Conservation (phyloP, 2,888 invertebrate species). For the Aleiodes alternator region DNA sequence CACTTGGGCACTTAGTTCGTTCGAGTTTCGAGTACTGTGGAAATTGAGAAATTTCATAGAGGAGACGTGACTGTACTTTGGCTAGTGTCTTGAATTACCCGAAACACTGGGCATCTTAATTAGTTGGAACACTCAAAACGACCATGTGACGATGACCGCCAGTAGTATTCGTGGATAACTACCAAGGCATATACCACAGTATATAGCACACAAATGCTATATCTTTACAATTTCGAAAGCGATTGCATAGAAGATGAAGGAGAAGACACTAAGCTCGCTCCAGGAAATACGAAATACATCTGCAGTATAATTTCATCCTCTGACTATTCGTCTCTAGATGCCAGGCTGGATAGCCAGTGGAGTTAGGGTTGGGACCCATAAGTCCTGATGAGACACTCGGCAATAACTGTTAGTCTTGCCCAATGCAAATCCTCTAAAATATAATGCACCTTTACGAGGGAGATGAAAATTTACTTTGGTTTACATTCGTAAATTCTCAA, state of each 20-base stretch:
- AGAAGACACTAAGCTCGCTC: conserved; percentile 37
- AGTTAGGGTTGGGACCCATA: conserved; percentile 40
- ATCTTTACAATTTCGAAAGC: conserved; percentile 50
- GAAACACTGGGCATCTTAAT: conserved; percentile 51
- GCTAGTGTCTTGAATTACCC: conserved; percentile 33
- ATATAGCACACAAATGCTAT: conserved; percentile 52
- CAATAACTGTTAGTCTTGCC: conserved; percentile 50
- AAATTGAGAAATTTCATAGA: conserved; percentile 20
- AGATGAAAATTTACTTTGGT: conserved; percentile 47
- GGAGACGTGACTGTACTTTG: conserved; percentile 34
- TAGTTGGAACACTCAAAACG: conserved; percentile 53
- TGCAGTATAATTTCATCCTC: conserved; percentile 48
- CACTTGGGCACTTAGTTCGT: conserved; percentile 44
- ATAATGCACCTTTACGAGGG: conserved; percentile 41
- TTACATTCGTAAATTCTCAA: conserved; percentile 46
- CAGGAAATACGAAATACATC: conserved; percentile 48
- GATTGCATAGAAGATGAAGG: conserved; percentile 37
- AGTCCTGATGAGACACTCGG: conserved; percentile 50
- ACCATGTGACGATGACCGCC: conserved; percentile 56
- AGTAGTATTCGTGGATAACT: conserved; percentile 37
- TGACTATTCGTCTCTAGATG: conserved; percentile 46
- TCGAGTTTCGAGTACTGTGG: conserved; percentile 21
- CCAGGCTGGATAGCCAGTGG: conserved; percentile 40
- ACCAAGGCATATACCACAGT: conserved; percentile 52
- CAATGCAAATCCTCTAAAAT: conserved; percentile 49